phyloP scores from a whole-genome alignment of 2,888 invertebrate species.

The Drosophila nr. medialis region DNA sequence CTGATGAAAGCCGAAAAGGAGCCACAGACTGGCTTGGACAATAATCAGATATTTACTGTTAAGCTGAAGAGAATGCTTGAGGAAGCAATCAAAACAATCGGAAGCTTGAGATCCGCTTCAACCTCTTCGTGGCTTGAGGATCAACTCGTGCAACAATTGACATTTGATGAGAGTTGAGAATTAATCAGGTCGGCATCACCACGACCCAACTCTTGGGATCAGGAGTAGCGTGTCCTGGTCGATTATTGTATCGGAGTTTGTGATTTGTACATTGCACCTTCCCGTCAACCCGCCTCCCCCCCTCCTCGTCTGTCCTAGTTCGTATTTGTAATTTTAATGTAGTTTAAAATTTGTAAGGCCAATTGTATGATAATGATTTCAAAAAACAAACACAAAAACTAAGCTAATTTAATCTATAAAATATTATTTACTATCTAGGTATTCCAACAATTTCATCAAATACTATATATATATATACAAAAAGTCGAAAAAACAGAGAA shows the following conservation, averaged over 20 bases:
- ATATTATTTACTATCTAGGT: constrained; percentile 9
- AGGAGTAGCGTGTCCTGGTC: not conserved
- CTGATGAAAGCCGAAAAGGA: too few relatives aligned
- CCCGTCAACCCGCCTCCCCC: not conserved
- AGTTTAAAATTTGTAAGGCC: constrained; percentile 53
- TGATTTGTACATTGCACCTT: not conserved
- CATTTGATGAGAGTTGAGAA: not conserved
- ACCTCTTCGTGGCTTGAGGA: not conserved
- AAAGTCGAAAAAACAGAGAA: not conserved
- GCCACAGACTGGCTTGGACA: too few relatives aligned
- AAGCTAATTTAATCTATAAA: constrained; percentile 4
- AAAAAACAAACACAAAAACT: constrained; percentile 5
- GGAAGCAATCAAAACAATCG: too few relatives aligned
- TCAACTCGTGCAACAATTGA: not conserved
- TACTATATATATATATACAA: not conserved
- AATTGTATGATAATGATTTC: constrained; percentile 50
- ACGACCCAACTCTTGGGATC: not conserved
- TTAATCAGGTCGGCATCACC: too few relatives aligned
- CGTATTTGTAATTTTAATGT: constrained; percentile 41
- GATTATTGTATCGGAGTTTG: not conserved
- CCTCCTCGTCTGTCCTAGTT: constrained; percentile 8
- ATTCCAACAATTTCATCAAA: constrained; percentile 13
- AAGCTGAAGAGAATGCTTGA: too few relatives aligned
- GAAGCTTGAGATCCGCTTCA: too few relatives aligned
- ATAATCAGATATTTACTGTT: too few relatives aligned